Evolutionary conservation across 2,888 invertebrate species (phyloP), one percentile per base, ranked within the genome.

Genomic region (Stenchaetothrips biformis): DNA sequence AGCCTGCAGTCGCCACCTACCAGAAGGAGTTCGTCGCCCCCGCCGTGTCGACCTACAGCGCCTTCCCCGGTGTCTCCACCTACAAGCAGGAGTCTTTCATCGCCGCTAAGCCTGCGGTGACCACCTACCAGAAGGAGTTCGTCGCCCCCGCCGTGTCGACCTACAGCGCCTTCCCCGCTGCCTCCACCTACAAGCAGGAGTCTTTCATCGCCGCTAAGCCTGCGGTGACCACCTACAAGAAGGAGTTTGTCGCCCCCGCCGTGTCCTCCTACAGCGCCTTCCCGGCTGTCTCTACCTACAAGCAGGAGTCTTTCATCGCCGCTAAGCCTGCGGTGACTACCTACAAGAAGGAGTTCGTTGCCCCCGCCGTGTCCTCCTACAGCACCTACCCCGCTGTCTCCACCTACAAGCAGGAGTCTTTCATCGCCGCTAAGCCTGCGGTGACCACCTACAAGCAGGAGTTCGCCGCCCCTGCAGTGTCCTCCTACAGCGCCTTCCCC

Each of bases 311-410:
- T 4, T 4, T 37, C 37, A 37, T 21, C 67, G 67, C 9, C 21
- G 67, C 67, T 4, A 18, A 67, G 67, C n/a, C 21, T 21, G n/a
- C 67, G 25, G 2, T 25, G 21, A 25, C 25, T 25, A 25, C 67
- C 25, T 74, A 74, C 67, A 74, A 74, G 67, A 21, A 74, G 67
- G 67, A 74, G 67, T n/a, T 25, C 21, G 11, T 74, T 25, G 25
- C 67, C 67, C 67, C 67, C 67, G 67, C 67, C 11, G 67, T 74
- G 0, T 74, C 67, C 25, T 25, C 25, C 25, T 74, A 25, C 67
- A 25, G 11, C 21, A 21, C 21, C 67, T 25, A 9, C 21, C 67
- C 67, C 25, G 67, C 25, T 11, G 9, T 2, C 7, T 25, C 67
- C 25, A 11, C 21, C 67, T 67, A 21, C 67, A 59, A 59, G 59